Evolutionary conservation across 2,888 invertebrate species (phyloP).

Genomic region (Agrotis clavis): DNA sequence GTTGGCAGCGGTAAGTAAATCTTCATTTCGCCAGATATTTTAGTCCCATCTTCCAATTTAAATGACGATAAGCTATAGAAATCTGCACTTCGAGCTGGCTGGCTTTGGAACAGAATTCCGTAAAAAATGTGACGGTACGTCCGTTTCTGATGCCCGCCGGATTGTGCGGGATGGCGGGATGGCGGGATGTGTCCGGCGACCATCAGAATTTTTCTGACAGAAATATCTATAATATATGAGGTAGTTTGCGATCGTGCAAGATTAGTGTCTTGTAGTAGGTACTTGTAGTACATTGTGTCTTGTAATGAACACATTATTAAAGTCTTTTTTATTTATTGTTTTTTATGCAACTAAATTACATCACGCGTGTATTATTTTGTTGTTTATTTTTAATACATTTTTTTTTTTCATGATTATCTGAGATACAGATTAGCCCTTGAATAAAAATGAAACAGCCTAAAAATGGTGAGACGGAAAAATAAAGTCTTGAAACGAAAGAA

Average conservation of each 20-base stretch:
- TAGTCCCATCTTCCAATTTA: neutral
- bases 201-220: too few relatives aligned
- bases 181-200: too few relatives aligned
- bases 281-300: neutral
- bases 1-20: neutral
- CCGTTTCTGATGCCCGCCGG: too few relatives aligned
- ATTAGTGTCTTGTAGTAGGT: too few relatives aligned
- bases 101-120: too few relatives aligned
- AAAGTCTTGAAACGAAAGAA: slow-evolving; percentile 68
- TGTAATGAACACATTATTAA: neutral
- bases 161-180: too few relatives aligned
- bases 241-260: too few relatives aligned
- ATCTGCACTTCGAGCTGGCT: neutral
- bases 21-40: neutral
- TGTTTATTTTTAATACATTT: slow-evolving; percentile 5
- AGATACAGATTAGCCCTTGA: slow-evolving; percentile 39
- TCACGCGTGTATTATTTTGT: neutral
- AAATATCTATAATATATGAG: too few relatives aligned
- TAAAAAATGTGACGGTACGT: too few relatives aligned
- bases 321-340: neutral
- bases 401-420: slow-evolving; percentile 37
- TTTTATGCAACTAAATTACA: neutral
- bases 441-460: slow-evolving; percentile 64
- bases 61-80: neutral
- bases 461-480: slow-evolving; percentile 74